Percentiles rank a stretch among this genome's conserved stretches.
These are phyloP conservation scores for Trididemnum clinides DNA, from an alignment of 23 tunicate genomes.

Conservation along the genomic window DNA sequence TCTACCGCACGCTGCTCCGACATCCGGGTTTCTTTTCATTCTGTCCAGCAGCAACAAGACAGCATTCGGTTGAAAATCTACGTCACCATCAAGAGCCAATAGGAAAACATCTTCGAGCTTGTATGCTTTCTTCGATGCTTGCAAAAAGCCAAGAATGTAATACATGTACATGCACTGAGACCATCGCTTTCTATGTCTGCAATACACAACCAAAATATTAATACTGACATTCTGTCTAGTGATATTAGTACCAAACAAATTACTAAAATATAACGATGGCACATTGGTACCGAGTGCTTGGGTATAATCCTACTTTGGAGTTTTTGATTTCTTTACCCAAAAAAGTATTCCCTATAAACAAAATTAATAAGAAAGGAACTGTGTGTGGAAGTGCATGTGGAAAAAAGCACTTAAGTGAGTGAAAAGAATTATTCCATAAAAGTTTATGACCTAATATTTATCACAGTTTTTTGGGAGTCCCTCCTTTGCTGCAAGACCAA, in stretches of 20 bases:
- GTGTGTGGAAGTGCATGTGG: too few species aligned
- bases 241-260: too few species aligned
- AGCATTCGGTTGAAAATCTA: conserved; percentile 94
- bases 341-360: too few species aligned
- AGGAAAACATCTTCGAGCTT: conserved; percentile 78
- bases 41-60: conserved; percentile 74
- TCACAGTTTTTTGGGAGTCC: neutral
- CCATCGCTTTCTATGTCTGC: conserved; percentile 94
- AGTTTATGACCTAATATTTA: neutral
- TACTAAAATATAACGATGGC: too few species aligned
- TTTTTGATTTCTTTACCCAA: too few species aligned
- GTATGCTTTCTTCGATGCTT: conserved; percentile 63
- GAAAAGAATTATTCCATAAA: neutral
- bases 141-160: conserved; percentile 93
- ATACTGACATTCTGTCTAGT: too few species aligned
- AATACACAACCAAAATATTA: too few species aligned
- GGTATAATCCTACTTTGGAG: too few species aligned
- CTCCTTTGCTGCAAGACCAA: neutral
- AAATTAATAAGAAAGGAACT: too few species aligned
- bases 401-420: too few species aligned
- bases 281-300: too few species aligned
- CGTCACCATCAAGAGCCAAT: conserved; percentile 97
- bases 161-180: conserved; percentile 99
- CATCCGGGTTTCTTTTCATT: conserved; percentile 89
- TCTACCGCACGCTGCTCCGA: conserved; percentile 97